Evolutionary conservation across 2,888 invertebrate species (phyloP).

Genomic region (Adelphocoris suturalis): DNA sequence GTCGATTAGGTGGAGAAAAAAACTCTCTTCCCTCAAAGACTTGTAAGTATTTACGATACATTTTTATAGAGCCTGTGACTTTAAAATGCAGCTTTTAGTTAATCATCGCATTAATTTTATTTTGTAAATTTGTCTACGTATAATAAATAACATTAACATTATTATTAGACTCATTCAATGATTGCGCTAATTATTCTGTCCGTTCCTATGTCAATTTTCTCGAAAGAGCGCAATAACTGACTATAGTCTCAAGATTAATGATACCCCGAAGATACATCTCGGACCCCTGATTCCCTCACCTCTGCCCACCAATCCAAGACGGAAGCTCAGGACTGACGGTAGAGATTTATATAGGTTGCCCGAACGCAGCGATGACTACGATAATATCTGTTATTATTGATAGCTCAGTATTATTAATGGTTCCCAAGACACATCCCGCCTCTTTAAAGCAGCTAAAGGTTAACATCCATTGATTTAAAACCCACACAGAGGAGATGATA

Average conservation of each 20-base stretch:
- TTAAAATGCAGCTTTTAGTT: no score
- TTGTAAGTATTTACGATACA: no score
- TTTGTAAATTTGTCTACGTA: no score
- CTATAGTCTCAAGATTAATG: background rate
- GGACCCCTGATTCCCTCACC: background rate
- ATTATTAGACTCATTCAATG: no score
- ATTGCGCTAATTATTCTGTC: no score
- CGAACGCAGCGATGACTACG: background rate
- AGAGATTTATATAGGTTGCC: slow-evolving; percentile 9
- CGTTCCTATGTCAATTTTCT: no score
- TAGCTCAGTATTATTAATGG: slow-evolving; percentile 8
- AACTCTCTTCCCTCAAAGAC: no score
- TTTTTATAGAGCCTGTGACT: no score
- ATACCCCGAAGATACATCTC: background rate
- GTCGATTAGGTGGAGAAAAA: no score
- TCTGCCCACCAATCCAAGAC: background rate
- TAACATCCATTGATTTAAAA: slow-evolving; percentile 20
- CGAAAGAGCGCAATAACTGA: no score
- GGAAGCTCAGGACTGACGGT: background rate
- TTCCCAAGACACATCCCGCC: background rate
- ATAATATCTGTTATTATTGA: slow-evolving; percentile 22
- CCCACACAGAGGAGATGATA: background rate
- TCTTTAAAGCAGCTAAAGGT: background rate
- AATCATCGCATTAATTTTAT: no score
- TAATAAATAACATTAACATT: no score